Base-by-base conservation (phyloP, 2,113 vertebrate genomes). In the Xenopus borealis region DNA sequence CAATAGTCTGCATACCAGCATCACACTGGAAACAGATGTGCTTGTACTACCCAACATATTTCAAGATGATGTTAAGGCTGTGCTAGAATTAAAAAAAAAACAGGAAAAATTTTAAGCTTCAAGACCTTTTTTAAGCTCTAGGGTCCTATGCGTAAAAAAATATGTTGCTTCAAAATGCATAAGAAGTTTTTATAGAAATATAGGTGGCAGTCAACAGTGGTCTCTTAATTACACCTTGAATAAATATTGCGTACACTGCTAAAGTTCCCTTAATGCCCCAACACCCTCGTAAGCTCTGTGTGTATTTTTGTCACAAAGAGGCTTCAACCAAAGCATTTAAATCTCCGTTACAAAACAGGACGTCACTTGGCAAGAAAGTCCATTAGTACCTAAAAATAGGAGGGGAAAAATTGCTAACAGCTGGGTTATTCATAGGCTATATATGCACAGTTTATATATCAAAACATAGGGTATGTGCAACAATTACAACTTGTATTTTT, bases 391-490 rank as follows among this genome's bases (percentile, higher is more conserved):
- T 93, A 27, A 62, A 66, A 81, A 79, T 66, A 66, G 63, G 63
- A 66, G 40, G 53, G 55, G 82, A 90, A 80, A 94, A 94, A 95
- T 95, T 94, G 91, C 91, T 94, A 93, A 87, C 94, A 96, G 94
- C 94, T 96, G 92, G 82, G 40, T 86, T 87, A 82, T 93, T 94
- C 92, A 84, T 83, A 89, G 89, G 82, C 75, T 33, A 93, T 86
- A 82, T 88, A 92, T 89, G 85, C 70, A 84, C 82, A 92, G 92
- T 94, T 95, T 95, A 92, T 93, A 79, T 90, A 93, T 93, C 87
- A 91, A 92, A 95, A 94, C 86, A 82, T 91, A 91, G 92, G 93
- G 93, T 94, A 96, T 96, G 93, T 80, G 89, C 91, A 57, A 93
- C 93, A 94, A 89, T 94, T 93, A 91, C 88, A 83, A 92, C 92